Base-by-base conservation (phyloP, 2,797 vertebrate species). In the Siniperca undulata region DNA sequence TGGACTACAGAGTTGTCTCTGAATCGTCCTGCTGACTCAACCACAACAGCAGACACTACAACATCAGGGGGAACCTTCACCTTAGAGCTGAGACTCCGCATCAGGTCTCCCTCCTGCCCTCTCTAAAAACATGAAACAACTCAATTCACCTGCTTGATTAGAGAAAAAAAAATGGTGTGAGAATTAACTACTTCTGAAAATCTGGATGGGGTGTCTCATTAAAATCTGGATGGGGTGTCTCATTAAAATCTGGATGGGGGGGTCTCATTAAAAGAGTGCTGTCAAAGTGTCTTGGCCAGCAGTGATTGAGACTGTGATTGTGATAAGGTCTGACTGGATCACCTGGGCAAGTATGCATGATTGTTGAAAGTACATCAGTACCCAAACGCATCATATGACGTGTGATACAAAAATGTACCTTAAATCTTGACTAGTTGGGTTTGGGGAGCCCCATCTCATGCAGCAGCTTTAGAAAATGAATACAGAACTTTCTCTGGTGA, bases 1-100 rank as follows among this genome's bases (percentile, higher is more conserved):
- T 90, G 88, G 20, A 14, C 22, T 7, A 92, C 86, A 11, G 13
- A 0, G 56, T 89, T 19, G 46, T 83, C 70, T 70, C 56, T 36
- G 69, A 92, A 95, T 2, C 79, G 66, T 3, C 73, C 60, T 9
- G 92, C 89, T 10, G 96, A 96, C 76, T 93, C 76, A 7, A 94
- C 53, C 68, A 96, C 76, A 8, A 96, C 74, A 13, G 84, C 80
- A 27, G 95, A 96, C 59, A 89, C 3, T 5, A 96, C 67, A 0
- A 0, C 52, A 1, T 20, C 40, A 2, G 91, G 90, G 27, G 81
- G 24, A 0, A 17, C 8, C 16, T 88, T 84, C 7, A 5, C 7
- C 53, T 2, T 55, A 0, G 67, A 70, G 46, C 24, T 36, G 13
- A 96, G 86, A 20, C 0, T 24, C 20, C 0, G 22, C 89, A 96